Evolutionary conservation across 2,113 vertebrate species (phyloP), one percentile per base, ranked within the genome.

Genomic region (Lepus timidus): DNA sequence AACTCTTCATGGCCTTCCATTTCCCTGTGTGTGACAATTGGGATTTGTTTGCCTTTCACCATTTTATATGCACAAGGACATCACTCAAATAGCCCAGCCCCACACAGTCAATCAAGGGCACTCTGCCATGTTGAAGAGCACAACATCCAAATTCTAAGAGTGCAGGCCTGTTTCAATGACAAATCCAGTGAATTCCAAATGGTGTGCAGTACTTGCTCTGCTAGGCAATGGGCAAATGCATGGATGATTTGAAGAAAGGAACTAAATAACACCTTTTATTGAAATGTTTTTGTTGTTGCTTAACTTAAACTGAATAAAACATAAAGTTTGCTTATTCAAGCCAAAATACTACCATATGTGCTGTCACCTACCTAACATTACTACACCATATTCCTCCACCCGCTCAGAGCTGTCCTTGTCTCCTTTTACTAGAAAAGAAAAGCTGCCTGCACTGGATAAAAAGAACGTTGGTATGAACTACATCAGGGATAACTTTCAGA

Each of bases 291-390:
- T 31, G 3, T 80, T 84, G 9, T 80, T 87, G 27, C 64, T 84
- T 76, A 73, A 84, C 83, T 90, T 88, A 93, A 92, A 65, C 8
- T 84, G 58, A 83, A 90, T 83, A 71, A 94, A 95, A 88, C 44
- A 75, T 74, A 95, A 92, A 95, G 58, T 25, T 27, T 64, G 4
- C 81, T 96, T 52, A 71, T 17, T 81, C 12, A 70, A 73, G 76
- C 67, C 39, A 70, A 92, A 92, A 82, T 82, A 67, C 13, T 29
- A 82, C 39, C 31, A 75, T 39, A 36, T 62, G 64, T 85, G 64
- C n/a, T 95, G 44, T 64, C 64, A 71, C 14, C 81, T 82, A 25
- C n/a, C 55, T 39, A 65, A 64, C 20, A 49, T 74, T 70, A 51
- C 44, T 19, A 49, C 19, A 76, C 16, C 17, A 89, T 55, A 65